Conservation (phyloP, 2,888 invertebrate genomes). For the Hypercompe scribonia region DNA sequence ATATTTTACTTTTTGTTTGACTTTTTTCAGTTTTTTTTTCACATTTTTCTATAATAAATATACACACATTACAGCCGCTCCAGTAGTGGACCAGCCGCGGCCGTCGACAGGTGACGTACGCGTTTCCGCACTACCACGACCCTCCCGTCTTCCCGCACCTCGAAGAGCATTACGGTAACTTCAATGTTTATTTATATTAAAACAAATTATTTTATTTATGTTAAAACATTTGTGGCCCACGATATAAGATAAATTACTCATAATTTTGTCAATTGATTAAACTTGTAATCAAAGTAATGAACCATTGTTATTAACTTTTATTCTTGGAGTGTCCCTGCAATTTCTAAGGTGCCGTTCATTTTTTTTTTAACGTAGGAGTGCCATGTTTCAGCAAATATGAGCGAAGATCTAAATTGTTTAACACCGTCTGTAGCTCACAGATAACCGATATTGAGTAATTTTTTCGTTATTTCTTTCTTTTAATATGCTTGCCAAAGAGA, state of each 20-base stretch:
- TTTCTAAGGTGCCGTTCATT: too few species aligned
- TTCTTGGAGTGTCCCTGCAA: not conserved
- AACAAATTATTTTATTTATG: not conserved
- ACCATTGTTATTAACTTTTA: not conserved
- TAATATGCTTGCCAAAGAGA: too few species aligned
- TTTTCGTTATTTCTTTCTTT: too few species aligned
- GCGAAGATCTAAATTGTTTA: too few species aligned
- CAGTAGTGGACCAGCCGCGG: slow-evolving; percentile 63
- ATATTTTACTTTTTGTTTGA: not conserved
- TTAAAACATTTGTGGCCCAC: too few species aligned
- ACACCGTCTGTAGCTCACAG: too few species aligned
- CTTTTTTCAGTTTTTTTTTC: not conserved
- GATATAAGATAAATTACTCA: not conserved
- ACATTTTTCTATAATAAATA: too few species aligned
- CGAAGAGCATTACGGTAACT: slow-evolving; percentile 70
- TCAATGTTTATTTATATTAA: not conserved
- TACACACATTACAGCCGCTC: slow-evolving; percentile 19
- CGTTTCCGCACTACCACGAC: slow-evolving; percentile 71
- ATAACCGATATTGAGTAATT: too few species aligned
- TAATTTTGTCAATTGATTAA: not conserved
- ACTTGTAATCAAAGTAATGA: not conserved
- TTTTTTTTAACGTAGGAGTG: too few species aligned
- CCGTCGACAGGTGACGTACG: slow-evolving; percentile 63
- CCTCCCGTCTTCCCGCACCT: slow-evolving; percentile 76
- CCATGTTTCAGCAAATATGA: too few species aligned